Base-by-base conservation (phyloP, 2,888 invertebrate genomes). In the Yponomeuta malinellus region DNA sequence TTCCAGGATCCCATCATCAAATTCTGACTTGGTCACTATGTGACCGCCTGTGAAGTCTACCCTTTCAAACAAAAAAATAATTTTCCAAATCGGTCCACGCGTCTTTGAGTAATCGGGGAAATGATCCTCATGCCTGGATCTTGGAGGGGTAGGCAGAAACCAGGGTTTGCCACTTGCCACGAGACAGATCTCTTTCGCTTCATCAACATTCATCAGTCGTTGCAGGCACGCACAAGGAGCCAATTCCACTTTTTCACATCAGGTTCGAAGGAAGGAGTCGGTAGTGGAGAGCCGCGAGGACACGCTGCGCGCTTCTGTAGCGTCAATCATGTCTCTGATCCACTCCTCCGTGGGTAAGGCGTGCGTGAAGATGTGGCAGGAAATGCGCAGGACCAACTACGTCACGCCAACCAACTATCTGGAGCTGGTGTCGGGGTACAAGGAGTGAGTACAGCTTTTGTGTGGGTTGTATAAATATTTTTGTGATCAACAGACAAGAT, bases 341-440 rank as follows among this genome's bases (percentile, higher is more conserved):
- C 98, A 98, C 84, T 95, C 95, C 63, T 96, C 96, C 0, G 97
- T 97, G n/a, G 93, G 94, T 0, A 93, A 94, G 74, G 95, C 93
- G 83, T 97, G 96, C 0, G 87, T 88, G 33, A 89, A 90, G 79
- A 97, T 98, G 97, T 93, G 94, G 76, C 79, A 87, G 10, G 96
- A 97, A 89, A 94, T 97, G 93, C 94, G 96, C 72, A 88, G 98
- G 12, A 94, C 95, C 80, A 97, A 96, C 86, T 97, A 98, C 83
- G 97, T 98, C 67, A 98, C 98, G 0, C 97, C 97, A 0, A 96
- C 96, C 43, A 97, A 97, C 87, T 98, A 97, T 78, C 90, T 98
- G 72, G 97, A 97, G 80, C 93, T 98, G 15, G 97, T 98, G 1
- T 91, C 95, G 1, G 96, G 97, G 10, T 98, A 97, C 80, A 96